Base-by-base conservation (phyloP, 1,140 invertebrate genomes). In the Schlechtendalia chinensis region DNA sequence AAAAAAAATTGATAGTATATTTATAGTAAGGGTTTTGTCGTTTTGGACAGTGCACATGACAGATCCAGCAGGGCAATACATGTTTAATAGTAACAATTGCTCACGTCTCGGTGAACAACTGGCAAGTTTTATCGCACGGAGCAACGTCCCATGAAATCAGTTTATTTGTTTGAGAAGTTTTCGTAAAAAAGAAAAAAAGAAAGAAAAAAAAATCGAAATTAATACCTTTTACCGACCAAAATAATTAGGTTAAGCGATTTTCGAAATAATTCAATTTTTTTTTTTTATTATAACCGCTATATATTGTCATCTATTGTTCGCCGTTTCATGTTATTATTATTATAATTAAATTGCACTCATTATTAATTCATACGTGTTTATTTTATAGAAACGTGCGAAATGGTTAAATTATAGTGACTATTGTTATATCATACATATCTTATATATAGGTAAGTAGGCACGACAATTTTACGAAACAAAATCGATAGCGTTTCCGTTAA, bases 1-100 rank as follows among this genome's bases (percentile, higher is more conserved):
- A n/a, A n/a, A 56, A 59, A 75, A 75, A 77, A 77, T 77, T 39
- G 54, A 58, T 39, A 59, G 59, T n/a, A n/a, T 59, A 77, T 61
- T 77, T 59, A 58, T 32, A 17, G 32, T 45, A 39, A 17, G n/a
- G 6, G 56, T 24, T 45, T 59, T 77, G 14, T 77, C 53, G 54
- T 75, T 29, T 54, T 59, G 19, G 29, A 75, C 19, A 59, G 54
- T 75, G 72, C 59, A n/a, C 24, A 39, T 59, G 72, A 75, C 72
- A 75, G 27, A 39, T 39, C 19, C 29, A 16, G n/a, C 29, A 75
- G 72, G 72, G 56, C 5, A 19, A 39, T 32, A 77, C 53, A 58
- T 16, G 56, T 77, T 11, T 58, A 58, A 69, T 47, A 54, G 39
- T 77, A 58, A 56, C 27, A 32, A 59, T 69, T 59, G 54, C 54